phyloP scores from a whole-genome alignment of 2,888 invertebrate species.

The Nebria brevicollis region DNA sequence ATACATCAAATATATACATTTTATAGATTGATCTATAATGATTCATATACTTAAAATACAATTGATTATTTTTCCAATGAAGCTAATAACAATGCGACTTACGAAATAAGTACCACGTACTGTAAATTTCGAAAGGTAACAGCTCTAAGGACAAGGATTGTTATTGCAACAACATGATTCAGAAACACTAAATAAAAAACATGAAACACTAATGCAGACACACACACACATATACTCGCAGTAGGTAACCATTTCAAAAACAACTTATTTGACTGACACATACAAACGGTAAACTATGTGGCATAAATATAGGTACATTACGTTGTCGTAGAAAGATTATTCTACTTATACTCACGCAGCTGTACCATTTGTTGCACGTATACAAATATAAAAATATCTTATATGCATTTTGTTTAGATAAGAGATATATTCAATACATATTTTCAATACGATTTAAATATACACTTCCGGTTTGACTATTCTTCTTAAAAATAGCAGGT shows the following conservation, averaged over 20 bases:
- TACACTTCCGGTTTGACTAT: no score
- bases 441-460: no score
- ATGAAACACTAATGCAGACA: not conserved
- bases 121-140: not conserved
- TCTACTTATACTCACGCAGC: not conserved
- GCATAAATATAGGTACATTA: not conserved
- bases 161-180: not conserved
- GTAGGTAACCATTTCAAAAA: not conserved
- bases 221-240: not conserved
- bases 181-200: not conserved
- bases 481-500: no score
- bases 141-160: not conserved
- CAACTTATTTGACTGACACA: not conserved
- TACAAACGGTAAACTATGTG: not conserved
- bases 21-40: conserved; percentile 8
- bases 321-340: not conserved
- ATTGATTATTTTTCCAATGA: conserved; percentile 27
- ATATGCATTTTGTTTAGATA: no score
- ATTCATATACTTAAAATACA: conserved; percentile 26
- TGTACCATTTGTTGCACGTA: not conserved
- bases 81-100: conserved; percentile 34
- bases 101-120: conserved; percentile 15
- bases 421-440: no score
- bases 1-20: not conserved
- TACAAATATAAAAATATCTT: not conserved